Conservation (phyloP, 2,113 vertebrate species). For the Phylloscopus trochilus region DNA sequence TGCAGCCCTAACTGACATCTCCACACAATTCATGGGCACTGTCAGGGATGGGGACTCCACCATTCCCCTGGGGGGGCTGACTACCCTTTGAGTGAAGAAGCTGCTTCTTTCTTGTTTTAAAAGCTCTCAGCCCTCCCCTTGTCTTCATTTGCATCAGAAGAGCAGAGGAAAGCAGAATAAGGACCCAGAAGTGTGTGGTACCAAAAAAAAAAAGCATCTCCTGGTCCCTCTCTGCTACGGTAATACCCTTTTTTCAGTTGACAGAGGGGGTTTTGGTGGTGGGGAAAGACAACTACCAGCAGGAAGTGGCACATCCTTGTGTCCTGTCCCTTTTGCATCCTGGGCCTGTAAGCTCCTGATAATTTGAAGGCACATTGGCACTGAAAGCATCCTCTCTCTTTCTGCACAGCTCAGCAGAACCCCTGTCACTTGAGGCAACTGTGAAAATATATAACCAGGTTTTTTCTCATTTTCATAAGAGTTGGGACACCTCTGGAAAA, state of each 20-base stretch:
- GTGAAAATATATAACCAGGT: not conserved
- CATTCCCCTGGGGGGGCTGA: too few species aligned
- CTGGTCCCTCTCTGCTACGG: not conserved
- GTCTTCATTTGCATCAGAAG: not conserved
- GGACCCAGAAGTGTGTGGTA: fast-evolving
- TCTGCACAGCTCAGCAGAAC: not conserved
- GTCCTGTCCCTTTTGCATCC: not conserved
- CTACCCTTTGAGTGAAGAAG: not conserved
- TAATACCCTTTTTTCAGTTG: not conserved
- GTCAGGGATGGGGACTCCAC: not conserved
- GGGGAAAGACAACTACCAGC: not conserved
- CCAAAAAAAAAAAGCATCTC: not conserved
- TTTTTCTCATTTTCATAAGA: not conserved
- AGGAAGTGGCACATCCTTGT: not conserved
- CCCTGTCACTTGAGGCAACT: not conserved
- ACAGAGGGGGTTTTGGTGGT: not conserved
- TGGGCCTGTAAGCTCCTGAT: not conserved
- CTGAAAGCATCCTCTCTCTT: not conserved
- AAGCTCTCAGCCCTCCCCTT: not conserved
- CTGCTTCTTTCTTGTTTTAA: not conserved
- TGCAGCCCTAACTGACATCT: not conserved
- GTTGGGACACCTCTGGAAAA: not conserved
- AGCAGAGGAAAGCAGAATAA: not conserved
- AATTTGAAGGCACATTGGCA: not conserved
- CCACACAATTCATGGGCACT: not conserved